These are phyloP conservation scores for Colletes collaris DNA, from an alignment of 2,888 invertebrate genomes.

Conservation along the genomic window DNA sequence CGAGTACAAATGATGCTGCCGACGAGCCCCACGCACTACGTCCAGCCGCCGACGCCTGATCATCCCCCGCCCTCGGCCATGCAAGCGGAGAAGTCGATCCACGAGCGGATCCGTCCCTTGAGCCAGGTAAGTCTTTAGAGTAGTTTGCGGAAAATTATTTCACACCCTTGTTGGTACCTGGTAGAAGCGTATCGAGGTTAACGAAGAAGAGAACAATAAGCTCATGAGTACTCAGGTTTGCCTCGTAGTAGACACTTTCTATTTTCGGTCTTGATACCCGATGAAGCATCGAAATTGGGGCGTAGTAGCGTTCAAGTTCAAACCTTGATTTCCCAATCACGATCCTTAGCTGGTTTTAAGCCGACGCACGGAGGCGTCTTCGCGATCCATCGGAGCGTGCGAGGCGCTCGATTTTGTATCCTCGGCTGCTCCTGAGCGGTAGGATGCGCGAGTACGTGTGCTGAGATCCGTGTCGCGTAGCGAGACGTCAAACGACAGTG, in stretches of 20 bases:
- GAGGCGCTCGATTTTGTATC: slow-evolving; percentile 69
- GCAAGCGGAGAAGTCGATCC: slow-evolving; percentile 94
- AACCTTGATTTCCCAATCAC: not conserved
- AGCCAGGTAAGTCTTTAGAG: slow-evolving; percentile 90
- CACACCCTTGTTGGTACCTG: too few relatives aligned
- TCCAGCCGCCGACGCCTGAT: slow-evolving; percentile 96
- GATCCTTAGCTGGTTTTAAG: slow-evolving; percentile 38
- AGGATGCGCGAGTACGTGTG: slow-evolving; percentile 1
- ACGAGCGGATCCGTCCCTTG: slow-evolving; percentile 93
- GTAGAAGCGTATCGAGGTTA: too few relatives aligned
- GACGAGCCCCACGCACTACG: slow-evolving; percentile 94
- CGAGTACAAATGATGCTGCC: slow-evolving; percentile 85
- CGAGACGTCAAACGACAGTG: slow-evolving; percentile 56
- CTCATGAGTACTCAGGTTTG: too few relatives aligned
- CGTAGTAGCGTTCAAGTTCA: slow-evolving; percentile 26
- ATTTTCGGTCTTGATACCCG: too few relatives aligned
- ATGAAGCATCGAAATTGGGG: too few relatives aligned
- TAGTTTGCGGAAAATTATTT: too few relatives aligned
- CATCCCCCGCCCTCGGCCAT: slow-evolving; percentile 96
- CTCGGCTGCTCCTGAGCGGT: slow-evolving; percentile 46
- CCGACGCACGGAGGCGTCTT: slow-evolving; percentile 17
- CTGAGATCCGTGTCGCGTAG: slow-evolving; percentile 22
- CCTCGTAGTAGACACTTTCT: too few relatives aligned
- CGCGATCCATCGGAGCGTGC: slow-evolving; percentile 54
- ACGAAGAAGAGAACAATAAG: too few relatives aligned